Evolutionary conservation across 2,888 invertebrate genomes (phyloP).

Genomic region (Drosophila nigricruria): DNA sequence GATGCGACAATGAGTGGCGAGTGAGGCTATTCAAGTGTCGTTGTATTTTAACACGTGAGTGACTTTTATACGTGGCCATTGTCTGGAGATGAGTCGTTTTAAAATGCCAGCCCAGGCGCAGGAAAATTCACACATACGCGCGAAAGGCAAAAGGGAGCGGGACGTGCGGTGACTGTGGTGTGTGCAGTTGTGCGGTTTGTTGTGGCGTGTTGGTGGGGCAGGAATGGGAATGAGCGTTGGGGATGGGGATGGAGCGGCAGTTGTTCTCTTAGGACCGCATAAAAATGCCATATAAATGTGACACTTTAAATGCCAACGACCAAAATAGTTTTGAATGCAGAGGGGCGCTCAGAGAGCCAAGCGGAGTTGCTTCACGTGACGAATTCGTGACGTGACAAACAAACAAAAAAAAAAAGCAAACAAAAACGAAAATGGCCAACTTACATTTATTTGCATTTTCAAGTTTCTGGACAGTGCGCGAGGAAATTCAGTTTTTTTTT

Average conservation of each 20-base stretch:
- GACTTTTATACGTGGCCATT: constrained; percentile 67
- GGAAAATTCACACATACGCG: constrained; percentile 63
- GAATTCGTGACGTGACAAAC: constrained; percentile 74
- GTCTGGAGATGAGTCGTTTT: constrained; percentile 55
- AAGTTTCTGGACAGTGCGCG: constrained; percentile 63
- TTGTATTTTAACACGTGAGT: constrained; percentile 75
- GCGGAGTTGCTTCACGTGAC: constrained; percentile 65
- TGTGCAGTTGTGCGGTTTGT: constrained; percentile 11
- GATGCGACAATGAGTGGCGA: constrained; percentile 44
- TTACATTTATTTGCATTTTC: constrained; percentile 81
- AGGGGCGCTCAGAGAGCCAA: constrained; percentile 2
- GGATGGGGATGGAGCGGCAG: background rate
- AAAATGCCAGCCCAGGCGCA: constrained; percentile 69
- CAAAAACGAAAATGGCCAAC: constrained; percentile 68
- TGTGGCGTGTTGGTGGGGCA: background rate
- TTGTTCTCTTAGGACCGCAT: constrained; percentile 60
- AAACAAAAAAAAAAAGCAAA: constrained; percentile 35
- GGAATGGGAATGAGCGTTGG: background rate
- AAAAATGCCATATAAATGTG: constrained; percentile 81
- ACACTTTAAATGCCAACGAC: constrained; percentile 81
- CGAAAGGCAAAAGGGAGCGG: constrained; percentile 9
- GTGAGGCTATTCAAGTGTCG: constrained; percentile 61
- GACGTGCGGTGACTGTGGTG: constrained; percentile 9
- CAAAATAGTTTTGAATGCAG: constrained; percentile 71
- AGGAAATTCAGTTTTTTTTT: constrained; percentile 18